These are phyloP conservation scores for Botia kubotai DNA, from an alignment of 2,797 vertebrate genomes.

Conservation along the genomic window DNA sequence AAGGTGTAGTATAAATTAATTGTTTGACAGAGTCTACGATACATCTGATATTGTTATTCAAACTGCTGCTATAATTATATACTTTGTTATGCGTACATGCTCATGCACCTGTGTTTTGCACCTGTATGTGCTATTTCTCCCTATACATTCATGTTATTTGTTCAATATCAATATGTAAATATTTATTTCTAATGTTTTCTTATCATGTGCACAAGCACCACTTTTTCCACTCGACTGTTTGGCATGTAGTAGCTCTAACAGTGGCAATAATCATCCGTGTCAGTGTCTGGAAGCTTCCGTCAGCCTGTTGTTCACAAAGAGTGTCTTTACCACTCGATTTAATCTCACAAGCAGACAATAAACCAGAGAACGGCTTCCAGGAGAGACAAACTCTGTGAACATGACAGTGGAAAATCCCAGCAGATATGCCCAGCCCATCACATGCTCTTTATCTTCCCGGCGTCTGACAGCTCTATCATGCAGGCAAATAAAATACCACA, in stretches of 20 bases:
- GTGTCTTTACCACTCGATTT: slow-evolving; percentile 9
- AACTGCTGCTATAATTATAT: not conserved
- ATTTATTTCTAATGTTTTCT: no score
- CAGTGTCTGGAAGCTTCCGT: slow-evolving; percentile 12
- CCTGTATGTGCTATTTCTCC: no score
- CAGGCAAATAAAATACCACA: slow-evolving; percentile 70
- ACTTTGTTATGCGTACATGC: not conserved
- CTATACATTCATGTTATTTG: no score
- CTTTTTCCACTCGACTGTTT: not conserved
- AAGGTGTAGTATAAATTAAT: not conserved
- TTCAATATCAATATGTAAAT: no score
- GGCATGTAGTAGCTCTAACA: not conserved
- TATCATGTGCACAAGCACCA: not conserved
- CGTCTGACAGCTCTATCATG: slow-evolving; percentile 69
- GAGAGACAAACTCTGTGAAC: slow-evolving; percentile 20
- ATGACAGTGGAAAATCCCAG: slow-evolving; percentile 46
- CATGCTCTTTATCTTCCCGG: slow-evolving; percentile 69
- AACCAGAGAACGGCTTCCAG: slow-evolving; percentile 18
- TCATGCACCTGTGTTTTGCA: no score
- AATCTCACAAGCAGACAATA: slow-evolving; percentile 23
- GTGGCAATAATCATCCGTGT: not conserved
- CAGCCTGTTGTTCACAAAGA: not conserved
- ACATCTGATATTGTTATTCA: not conserved
- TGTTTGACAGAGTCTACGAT: not conserved
- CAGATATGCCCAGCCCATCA: slow-evolving; percentile 32